Conservation (phyloP, 2,797 vertebrate genomes). For the Enteromius trimaculatus region DNA sequence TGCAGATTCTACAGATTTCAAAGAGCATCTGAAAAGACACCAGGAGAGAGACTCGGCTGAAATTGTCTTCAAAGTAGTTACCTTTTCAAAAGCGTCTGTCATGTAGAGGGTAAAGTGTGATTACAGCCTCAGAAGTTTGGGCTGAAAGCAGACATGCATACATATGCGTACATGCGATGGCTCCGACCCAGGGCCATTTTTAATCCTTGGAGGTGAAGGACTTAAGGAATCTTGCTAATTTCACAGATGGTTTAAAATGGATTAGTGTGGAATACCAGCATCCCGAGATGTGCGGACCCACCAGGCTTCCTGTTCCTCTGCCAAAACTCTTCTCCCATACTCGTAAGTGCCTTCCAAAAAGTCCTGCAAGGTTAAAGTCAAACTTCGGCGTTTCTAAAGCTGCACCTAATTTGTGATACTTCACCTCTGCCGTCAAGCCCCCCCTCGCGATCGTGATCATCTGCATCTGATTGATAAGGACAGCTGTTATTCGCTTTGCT, state of each 20-base stretch:
- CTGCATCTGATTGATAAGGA: conserved; percentile 52
- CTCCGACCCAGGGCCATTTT: conserved; percentile 77
- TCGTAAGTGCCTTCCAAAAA: conserved; percentile 85
- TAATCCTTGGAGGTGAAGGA: conserved; percentile 88
- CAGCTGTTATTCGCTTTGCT: conserved; percentile 47
- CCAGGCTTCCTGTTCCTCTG: conserved; percentile 85
- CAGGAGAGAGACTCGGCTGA: conserved; percentile 35
- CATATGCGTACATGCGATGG: conserved; percentile 69
- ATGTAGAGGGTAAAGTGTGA: conserved; percentile 26
- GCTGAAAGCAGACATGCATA: conserved; percentile 69
- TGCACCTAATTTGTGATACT: conserved; percentile 63
- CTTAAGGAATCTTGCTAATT: conserved; percentile 87
- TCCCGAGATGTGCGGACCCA: conserved; percentile 82
- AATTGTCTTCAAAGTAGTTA: conserved; percentile 44
- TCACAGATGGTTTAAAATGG: conserved; percentile 90
- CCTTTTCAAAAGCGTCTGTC: conserved; percentile 26
- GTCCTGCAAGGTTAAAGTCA: conserved; percentile 87
- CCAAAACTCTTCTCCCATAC: conserved; percentile 80
- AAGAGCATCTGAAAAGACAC: conserved; percentile 43
- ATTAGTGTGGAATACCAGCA: conserved; percentile 85
- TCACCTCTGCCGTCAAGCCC: conserved; percentile 47
- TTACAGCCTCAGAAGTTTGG: conserved; percentile 49
- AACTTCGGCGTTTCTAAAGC: conserved; percentile 79
- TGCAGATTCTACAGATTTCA: conserved; percentile 45
- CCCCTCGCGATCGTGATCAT: conserved; percentile 36